Evolutionary conservation across 1,140 invertebrate species (phyloP), one percentile per base, ranked within the genome.

Genomic region (Gonioctena quinquepunctata): DNA sequence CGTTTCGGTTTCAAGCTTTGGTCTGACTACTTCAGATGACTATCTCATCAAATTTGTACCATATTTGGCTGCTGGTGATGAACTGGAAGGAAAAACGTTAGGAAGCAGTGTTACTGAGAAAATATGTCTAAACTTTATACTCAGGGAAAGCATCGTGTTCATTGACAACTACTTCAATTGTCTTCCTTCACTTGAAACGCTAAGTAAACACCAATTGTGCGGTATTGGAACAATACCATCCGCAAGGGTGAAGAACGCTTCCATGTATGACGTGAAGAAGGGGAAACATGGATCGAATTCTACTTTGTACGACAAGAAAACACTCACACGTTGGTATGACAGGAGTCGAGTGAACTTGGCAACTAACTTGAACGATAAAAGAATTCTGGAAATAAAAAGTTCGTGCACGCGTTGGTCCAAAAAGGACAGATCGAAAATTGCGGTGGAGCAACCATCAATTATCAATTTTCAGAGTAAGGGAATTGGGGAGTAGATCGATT

Each of bases 1-100:
- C 11, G 69, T 26, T 76, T 66, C 68, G 77, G 73, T 1, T 77
- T 66, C 42, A 77, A 74, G 23, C 11, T 72, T 27, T 71, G 67
- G 70, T 65, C 21, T 54, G 3, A 68, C 11, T 23, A 59, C 13
- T 50, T 13, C n/a, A 7, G 11, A 18, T 63, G 66, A 64, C 6
- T 72, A 65, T 72, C 26, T 69, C 2, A 23, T 69, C 8, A 74
- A 79, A 57, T 76, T 79, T 64, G 61, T 71, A 33, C 27, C 48
- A 18, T 69, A 72, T 68, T 50, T 18, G 27, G 68, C 63, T n/a
- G 25, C 56, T 52, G 49, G 57, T 33, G 71, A 69, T 33, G 62
- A 73, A 68, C 13, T 26, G 21, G 57, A 69, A 54, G 62, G 52
- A 22, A 72, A 66, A 28, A 56, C 48, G 3, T 52, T 72, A 59